phyloP scores from a whole-genome alignment of 2,888 invertebrate genomes.

The Strigamia maritima region DNA sequence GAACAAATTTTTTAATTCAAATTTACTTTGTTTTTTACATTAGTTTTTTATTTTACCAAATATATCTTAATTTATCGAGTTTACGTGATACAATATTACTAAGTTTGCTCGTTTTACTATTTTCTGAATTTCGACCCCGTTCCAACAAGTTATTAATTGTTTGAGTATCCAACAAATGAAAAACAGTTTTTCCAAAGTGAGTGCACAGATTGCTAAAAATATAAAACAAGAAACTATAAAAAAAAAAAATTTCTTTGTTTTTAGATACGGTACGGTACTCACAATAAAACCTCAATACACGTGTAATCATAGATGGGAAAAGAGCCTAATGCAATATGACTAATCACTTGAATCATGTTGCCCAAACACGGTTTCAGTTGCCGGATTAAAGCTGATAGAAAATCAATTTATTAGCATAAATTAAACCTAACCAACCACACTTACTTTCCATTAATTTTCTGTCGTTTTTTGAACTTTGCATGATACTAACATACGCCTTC shows the following conservation, averaged over 20 bases:
- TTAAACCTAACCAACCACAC: background rate
- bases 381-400: background rate
- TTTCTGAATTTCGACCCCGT: background rate
- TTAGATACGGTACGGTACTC: too few relatives aligned
- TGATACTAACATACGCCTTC: background rate
- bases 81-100: background rate
- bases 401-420: background rate
- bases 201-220: background rate
- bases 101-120: background rate
- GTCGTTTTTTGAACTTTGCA: background rate
- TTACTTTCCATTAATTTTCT: background rate
- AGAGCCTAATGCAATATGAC: background rate
- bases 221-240: background rate
- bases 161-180: background rate
- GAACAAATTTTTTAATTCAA: background rate
- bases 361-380: background rate
- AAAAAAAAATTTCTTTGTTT: background rate
- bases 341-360: background rate
- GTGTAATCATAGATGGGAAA: background rate
- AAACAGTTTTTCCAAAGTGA: background rate
- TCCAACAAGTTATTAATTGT: background rate
- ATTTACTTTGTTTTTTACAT: background rate
- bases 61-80: background rate
- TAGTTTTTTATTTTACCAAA: background rate
- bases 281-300: background rate